Percentiles rank a stretch among this genome's conserved stretches.
Evolutionary conservation across 2,797 vertebrate genomes (phyloP).

Genomic region (Semotilus atromaculatus): DNA sequence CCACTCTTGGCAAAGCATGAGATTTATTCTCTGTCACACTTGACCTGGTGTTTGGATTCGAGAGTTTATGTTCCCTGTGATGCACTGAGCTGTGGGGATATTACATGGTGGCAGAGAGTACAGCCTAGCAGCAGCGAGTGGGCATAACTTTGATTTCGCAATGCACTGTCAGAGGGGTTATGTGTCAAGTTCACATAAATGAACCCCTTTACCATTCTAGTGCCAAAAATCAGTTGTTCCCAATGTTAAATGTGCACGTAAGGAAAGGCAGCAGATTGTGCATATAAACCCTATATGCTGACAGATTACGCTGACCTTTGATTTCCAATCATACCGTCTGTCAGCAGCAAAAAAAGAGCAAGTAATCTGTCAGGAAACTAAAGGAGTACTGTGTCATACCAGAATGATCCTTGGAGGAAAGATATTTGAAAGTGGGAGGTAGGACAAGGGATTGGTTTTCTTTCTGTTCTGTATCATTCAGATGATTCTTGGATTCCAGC

Average conservation of each 20-base stretch:
- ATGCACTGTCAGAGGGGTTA: conserved; percentile 16
- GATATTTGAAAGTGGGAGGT: conserved; percentile 43
- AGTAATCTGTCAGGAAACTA: conserved; percentile 62
- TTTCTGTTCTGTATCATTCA: conserved; percentile 42
- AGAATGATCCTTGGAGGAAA: conserved; percentile 62
- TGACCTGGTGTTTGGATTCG: conserved; percentile 39
- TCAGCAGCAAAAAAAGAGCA: conserved; percentile 62
- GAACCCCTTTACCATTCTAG: neutral
- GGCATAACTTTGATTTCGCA: conserved; percentile 24
- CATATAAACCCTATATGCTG: conserved; percentile 63
- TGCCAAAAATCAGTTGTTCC: conserved; percentile 39
- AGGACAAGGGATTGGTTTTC: conserved; percentile 53
- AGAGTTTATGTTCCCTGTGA: conserved; percentile 48
- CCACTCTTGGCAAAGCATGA: conserved; percentile 21
- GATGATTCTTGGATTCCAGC: conserved; percentile 45
- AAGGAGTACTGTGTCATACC: conserved; percentile 66
- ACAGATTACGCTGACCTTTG: conserved; percentile 55
- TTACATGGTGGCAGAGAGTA: conserved; percentile 49
- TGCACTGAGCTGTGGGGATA: conserved; percentile 43
- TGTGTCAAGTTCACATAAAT: conserved; percentile 41
- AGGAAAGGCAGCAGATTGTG: conserved; percentile 34
- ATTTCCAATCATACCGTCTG: conserved; percentile 62
- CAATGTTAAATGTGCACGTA: conserved; percentile 35
- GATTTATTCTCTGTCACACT: conserved; percentile 44
- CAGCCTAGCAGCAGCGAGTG: conserved; percentile 29